phyloP scores from a whole-genome alignment of 2,888 invertebrate genomes.

The Beris chalybata region DNA sequence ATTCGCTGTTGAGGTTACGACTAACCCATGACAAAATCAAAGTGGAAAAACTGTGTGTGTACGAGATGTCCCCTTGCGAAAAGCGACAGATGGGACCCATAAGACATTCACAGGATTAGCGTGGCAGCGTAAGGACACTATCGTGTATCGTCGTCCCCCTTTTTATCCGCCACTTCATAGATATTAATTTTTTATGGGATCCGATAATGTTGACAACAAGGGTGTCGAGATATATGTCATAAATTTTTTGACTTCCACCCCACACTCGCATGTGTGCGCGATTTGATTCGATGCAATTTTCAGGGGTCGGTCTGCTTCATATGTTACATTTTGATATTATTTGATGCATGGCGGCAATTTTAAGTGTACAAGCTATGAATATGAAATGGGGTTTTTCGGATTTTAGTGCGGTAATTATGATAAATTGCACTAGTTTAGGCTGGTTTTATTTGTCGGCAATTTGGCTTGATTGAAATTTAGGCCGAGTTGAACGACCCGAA shows the following conservation, averaged over 20 bases:
- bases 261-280: constrained; percentile 10
- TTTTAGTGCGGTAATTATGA: no score
- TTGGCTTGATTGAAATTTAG: no score
- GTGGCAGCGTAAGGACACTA: constrained; percentile 15
- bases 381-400: no score
- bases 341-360: no score
- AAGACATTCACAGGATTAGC: constrained; percentile 11
- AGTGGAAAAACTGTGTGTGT: constrained; percentile 14
- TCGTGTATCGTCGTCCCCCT: constrained; percentile 22
- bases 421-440: no score
- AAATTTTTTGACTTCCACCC: neutral
- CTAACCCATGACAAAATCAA: constrained; percentile 22
- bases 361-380: no score
- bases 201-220: constrained; percentile 29
- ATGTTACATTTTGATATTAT: no score
- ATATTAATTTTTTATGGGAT: constrained; percentile 29
- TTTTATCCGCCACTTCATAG: constrained; percentile 17
- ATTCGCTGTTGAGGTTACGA: constrained; percentile 22
- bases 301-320: neutral
- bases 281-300: constrained; percentile 26
- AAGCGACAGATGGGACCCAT: constrained; percentile 22
- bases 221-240: constrained; percentile 17
- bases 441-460: no score
- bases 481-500: no score
- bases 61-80: constrained; percentile 11